Base-by-base conservation (phyloP, 2,888 invertebrate species). In the Apomyelois bistriatella region DNA sequence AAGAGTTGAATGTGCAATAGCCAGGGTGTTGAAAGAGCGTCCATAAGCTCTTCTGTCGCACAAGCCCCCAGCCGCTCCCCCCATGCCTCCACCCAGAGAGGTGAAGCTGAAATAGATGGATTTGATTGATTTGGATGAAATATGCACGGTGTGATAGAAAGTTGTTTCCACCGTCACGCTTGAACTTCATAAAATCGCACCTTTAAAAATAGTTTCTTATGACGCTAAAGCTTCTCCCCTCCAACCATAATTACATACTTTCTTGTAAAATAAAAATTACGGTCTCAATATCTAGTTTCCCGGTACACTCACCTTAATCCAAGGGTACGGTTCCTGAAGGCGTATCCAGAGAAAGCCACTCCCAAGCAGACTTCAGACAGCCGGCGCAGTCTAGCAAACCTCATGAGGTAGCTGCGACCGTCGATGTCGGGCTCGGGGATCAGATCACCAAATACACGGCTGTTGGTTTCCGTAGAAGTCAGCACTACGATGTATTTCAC, bases 351-450 rank as follows among this genome's bases (percentile, higher is more conserved):
- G 65, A 92, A 91, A 0, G 88, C 87, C 0, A 91, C 80, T 0
- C 91, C 92, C 4, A 92, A 71, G 53, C 92, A 92, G 32, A 91
- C 91, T 56, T 91, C 88, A 2, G 84, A 82, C 1, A 91, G 66
- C 0, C 90, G 72, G 0, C 85, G 70, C 0, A 91, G 74, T 51
- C 87, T 70, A 16, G 90, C 83, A 53, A 90, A 85, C 54, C 73
- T 68, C 81, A 83, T 82, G 52, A 90, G 72, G 57, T 86, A 90
- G 36, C 65, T 76, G 1, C 81, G 73, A 0, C 90, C 90, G 53
- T 89, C 85, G 0, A 91, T 68, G 0, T 75, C 61, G 4, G 63
- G 63, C 0, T 63, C 40, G 0, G 56, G 56, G 16, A 78, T 66
- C 12, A 80, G 58, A 40, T 85, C 73, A 0, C 88, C 88, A 49